These are phyloP conservation scores for Escarpia spicata DNA, from an alignment of 2,888 invertebrate species.

Conservation along the genomic window DNA sequence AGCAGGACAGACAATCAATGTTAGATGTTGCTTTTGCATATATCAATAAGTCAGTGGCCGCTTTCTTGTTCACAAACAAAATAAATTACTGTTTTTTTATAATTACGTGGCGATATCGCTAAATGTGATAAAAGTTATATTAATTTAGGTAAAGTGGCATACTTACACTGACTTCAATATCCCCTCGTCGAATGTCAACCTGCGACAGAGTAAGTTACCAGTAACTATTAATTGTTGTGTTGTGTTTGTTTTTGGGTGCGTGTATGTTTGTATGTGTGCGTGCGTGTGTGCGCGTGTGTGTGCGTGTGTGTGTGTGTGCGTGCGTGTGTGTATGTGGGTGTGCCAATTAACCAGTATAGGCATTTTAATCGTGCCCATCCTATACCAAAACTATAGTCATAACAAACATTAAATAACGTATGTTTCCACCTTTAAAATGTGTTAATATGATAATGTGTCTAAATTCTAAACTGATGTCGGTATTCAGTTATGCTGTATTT, in stretches of 20 bases:
- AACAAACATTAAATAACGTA: too few relatives aligned
- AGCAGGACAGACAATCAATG: too few relatives aligned
- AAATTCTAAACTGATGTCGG: background rate
- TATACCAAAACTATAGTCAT: too few relatives aligned
- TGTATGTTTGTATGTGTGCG: background rate
- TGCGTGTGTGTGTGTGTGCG: background rate
- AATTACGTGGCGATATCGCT: background rate
- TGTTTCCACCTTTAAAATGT: background rate
- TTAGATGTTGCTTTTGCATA: too few relatives aligned
- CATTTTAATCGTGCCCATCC: too few relatives aligned
- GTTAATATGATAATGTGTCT: too few relatives aligned
- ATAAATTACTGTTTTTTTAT: background rate
- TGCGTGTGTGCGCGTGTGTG: background rate
- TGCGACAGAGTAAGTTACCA: background rate
- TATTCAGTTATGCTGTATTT: background rate
- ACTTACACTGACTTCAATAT: background rate
- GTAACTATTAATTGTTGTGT: background rate
- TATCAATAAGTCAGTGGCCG: background rate
- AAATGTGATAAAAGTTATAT: background rate
- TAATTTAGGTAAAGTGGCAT: background rate
- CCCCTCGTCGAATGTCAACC: slow-evolving; percentile 7
- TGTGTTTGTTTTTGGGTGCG: background rate
- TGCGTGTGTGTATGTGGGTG: too few relatives aligned
- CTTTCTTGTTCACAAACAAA: background rate
- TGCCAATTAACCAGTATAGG: too few relatives aligned